Percentiles rank a stretch among this genome's conserved stretches.
Evolutionary conservation across 1,140 invertebrate species (phyloP).

Genomic region (Hirudo medicinalis): DNA sequence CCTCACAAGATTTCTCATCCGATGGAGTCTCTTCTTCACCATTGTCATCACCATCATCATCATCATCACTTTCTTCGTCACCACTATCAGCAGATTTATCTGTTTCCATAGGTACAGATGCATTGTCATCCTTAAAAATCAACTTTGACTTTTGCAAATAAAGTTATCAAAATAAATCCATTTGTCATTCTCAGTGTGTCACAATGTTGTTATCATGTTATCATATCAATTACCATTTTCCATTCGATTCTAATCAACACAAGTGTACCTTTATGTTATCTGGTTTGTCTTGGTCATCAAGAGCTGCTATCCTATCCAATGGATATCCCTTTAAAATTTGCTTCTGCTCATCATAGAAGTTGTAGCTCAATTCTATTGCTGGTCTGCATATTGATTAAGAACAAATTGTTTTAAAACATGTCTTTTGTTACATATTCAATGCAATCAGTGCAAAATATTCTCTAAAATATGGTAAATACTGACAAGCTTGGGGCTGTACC

Average conservation of each 20-base stretch:
- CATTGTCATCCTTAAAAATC: background rate
- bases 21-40: background rate
- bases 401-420: background rate
- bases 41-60: background rate
- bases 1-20: too few species aligned
- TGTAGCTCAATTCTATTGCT: constrained; percentile 54
- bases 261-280: constrained; percentile 11
- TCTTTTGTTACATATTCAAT: background rate
- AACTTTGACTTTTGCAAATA: background rate
- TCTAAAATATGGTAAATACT: constrained; percentile 27
- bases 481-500: constrained; percentile 43
- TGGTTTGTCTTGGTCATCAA: constrained; percentile 12
- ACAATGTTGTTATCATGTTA: background rate
- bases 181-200: background rate
- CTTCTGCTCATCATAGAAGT: constrained; percentile 34
- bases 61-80: background rate
- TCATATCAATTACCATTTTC: background rate
- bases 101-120: background rate
- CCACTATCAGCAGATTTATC: background rate
- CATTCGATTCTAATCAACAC: background rate
- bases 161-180: background rate
- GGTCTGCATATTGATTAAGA: constrained; percentile 28
- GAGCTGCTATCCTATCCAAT: constrained; percentile 25
- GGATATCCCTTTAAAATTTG: constrained; percentile 28
- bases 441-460: background rate